Percentiles rank a stretch among this genome's conserved stretches.
These are phyloP conservation scores for Halocynthia aurantium DNA, from an alignment of 23 tunicate species.

Conservation along the genomic window DNA sequence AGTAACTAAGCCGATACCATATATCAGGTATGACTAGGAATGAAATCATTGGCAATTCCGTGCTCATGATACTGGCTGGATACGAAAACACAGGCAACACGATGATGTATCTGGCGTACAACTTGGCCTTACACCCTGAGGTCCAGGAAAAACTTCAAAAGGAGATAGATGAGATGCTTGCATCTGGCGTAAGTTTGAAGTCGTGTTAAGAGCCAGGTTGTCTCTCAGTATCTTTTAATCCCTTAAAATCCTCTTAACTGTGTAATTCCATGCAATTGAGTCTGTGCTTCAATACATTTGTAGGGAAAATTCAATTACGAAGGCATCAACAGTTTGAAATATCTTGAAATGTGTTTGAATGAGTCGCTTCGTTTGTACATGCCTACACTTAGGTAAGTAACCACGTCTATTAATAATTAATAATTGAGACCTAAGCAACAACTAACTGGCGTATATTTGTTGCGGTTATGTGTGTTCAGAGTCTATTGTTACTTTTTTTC, in stretches of 20 bases:
- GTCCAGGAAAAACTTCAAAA: constrained; percentile 6
- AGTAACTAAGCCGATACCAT: background rate
- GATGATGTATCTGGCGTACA: constrained; percentile 11
- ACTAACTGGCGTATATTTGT: background rate
- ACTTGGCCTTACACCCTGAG: constrained; percentile 14
- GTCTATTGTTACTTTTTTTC: too few relatives aligned
- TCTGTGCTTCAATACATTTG: background rate
- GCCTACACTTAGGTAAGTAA: constrained; percentile 17
- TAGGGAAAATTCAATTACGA: constrained; percentile 34
- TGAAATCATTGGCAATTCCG: constrained; percentile 19
- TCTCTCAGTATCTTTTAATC: background rate
- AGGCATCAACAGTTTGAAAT: constrained; percentile 1
- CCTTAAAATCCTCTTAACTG: too few relatives aligned
- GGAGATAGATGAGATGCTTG: constrained; percentile 24
- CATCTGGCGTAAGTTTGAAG: background rate
- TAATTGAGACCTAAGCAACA: background rate
- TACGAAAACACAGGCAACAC: constrained; percentile 22
- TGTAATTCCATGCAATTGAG: too few relatives aligned
- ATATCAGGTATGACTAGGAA: constrained; percentile 18
- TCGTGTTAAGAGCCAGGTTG: too few relatives aligned
- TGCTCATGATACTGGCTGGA: constrained; percentile 20
- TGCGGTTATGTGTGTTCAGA: too few relatives aligned
- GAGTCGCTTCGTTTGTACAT: constrained; percentile 13
- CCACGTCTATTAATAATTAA: background rate
- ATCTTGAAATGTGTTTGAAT: constrained; percentile 14